Evolutionary conservation across 2,888 invertebrate genomes (phyloP), one percentile per base, ranked within the genome.

Genomic region (Tiliacea citrago): DNA sequence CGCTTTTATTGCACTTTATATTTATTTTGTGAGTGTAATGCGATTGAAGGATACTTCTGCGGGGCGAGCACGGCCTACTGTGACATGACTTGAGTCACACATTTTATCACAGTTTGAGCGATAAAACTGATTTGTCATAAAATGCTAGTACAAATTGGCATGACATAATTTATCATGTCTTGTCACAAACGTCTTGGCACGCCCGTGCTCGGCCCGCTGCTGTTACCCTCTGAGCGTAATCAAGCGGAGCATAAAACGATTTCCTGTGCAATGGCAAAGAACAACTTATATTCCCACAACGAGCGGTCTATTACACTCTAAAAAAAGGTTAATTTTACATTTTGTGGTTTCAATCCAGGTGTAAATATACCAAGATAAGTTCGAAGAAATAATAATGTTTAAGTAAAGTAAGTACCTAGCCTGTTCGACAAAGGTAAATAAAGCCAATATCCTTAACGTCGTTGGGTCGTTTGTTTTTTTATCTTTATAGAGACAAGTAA

Each of bases 191-290:
- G n/a, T n/a, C n/a, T n/a, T n/a, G n/a, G n/a, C n/a, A n/a, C n/a
- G n/a, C n/a, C n/a, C n/a, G n/a, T n/a, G n/a, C n/a, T n/a, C n/a
- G n/a, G n/a, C n/a, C n/a, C n/a, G n/a, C n/a, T n/a, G 76, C 63
- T 61, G 61, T 65, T 78, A 83, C 84, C 79, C 86, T 83, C 77
- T 78, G 80, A 82, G 73, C 74, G 83, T 85, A 82, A 86, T 86
- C 84, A 91, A 92, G 90, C 92, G 93, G 91, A 92, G 92, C 94
- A 91, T 94, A 91, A 94, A 95, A 95, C 94, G 86, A 90, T 93
- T 95, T 95, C 94, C 95, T 93, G 92, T 88, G 90, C 89, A 88
- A 86, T 90, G 85, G 86, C 85, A 83, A 81, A 83, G 67, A 85
- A 79, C 79, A 83, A 79, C 78, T 79, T 86, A 77, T 76, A 84